Evolutionary conservation across 2,888 invertebrate species (phyloP), one percentile per base, ranked within the genome.

Genomic region (Calliopum simillimum): DNA sequence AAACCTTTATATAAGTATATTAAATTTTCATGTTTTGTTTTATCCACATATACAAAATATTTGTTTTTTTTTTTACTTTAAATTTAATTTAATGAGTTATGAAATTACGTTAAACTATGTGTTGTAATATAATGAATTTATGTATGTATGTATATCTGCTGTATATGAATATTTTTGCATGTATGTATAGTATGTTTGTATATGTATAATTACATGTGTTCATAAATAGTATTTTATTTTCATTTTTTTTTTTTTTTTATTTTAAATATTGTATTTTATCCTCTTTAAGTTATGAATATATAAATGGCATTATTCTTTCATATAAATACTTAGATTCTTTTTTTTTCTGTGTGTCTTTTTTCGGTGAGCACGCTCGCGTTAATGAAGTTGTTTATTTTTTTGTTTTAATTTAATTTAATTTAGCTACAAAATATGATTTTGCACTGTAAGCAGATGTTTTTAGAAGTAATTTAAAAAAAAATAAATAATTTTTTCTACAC

Each of bases 301-400:
- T 73, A 75, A 73, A 61, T 64, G 51, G 56, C 47, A 33, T 74
- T 72, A 49, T 71, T 69, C 71, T 66, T 66, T 62, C 61, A 73
- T 70, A 71, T 70, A 74, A 72, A 74, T 71, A 64, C 71, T 69
- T 67, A 70, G 43, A 63, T 21, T 53, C 43, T 69, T 62, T 70
- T 68, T 66, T 66, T 71, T 13, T 41, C 12, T n/a, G n/a, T n/a
- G n/a, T n/a, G n/a, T n/a, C 3, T 64, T 51, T 13, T 21, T 46
- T 61, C 61, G 61, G 61, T 61, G 61, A 61, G 61, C 61, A 61
- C 14, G 61, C 61, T 61, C 46, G 61, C 61, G n/a, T 21, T 61
- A 44, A 46, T 25, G 12, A 63, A 21, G 66, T 33, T 66, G 49
- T 70, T 61, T 43, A 55, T 70, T 67, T 71, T 72, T 73, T 69